These are phyloP conservation scores for Mermis nigrescens DNA, from an alignment of 2,888 invertebrate genomes.

Conservation along the genomic window DNA sequence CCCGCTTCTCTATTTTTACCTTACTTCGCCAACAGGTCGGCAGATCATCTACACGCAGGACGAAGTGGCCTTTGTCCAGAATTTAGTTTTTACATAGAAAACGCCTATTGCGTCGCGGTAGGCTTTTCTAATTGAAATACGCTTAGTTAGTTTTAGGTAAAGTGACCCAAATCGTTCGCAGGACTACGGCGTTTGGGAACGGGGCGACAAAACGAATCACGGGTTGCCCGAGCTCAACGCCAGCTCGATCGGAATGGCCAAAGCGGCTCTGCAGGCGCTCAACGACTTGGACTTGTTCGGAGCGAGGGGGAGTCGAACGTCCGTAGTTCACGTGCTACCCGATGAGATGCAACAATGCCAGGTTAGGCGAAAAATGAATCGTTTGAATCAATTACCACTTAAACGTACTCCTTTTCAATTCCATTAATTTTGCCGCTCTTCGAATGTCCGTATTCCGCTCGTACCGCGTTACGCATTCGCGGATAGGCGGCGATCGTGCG, in stretches of 20 bases:
- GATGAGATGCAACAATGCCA: conserved; percentile 98
- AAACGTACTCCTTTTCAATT: too few relatives aligned
- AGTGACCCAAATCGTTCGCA: too few relatives aligned
- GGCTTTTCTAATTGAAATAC: too few relatives aligned
- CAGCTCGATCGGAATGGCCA: conserved; percentile 97
- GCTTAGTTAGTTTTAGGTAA: too few relatives aligned
- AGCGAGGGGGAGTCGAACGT: conserved; percentile 81
- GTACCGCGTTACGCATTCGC: too few relatives aligned
- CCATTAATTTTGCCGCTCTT: too few relatives aligned
- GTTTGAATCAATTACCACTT: too few relatives aligned
- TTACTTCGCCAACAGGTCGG: too few relatives aligned
- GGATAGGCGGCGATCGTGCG: too few relatives aligned
- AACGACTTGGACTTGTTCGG: conserved; percentile 91
- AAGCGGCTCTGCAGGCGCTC: conserved; percentile 49
- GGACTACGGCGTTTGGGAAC: conserved; percentile 98
- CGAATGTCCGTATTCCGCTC: too few relatives aligned
- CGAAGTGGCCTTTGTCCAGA: conserved; percentile 95
- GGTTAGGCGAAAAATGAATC: too few relatives aligned
- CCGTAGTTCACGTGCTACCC: conserved; percentile 87
- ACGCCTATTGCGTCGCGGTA: conserved; percentile 82
- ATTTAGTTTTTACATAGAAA: conserved; percentile 94
- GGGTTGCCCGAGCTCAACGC: conserved; percentile 94
- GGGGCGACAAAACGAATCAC: conserved; percentile 98
- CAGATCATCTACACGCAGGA: conserved; percentile 91
- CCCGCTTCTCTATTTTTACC: too few relatives aligned